Base-by-base conservation (phyloP, 1,140 invertebrate genomes). In the Pseudomyrmex cubaensis region DNA sequence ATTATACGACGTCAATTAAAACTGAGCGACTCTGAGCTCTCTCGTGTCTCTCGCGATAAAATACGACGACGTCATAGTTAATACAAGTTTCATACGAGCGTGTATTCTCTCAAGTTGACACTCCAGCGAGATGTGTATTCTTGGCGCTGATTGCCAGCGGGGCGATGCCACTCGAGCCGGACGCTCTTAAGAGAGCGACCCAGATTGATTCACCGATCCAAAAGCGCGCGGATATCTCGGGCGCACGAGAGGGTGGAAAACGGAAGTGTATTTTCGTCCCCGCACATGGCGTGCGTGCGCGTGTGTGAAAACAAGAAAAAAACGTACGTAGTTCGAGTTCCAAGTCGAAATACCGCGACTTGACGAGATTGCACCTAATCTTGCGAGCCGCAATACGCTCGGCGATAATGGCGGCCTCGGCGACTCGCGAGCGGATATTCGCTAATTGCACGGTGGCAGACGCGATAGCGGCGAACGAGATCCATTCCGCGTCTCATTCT, bases 161-260 rank as follows among this genome's bases (percentile, higher is more conserved):
- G 35, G 35, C 66, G 84, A 66, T 74, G 56, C 69, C 73, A 80
- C 85, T 87, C 78, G 84, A 87, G 64, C 20, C 64, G 66, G 83
- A 61, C 80, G 69, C 77, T 84, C 87, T 88, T 67, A 80, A 88
- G 84, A 80, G 87, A 80, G 87, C 69, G 20, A 80, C 66, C 67
- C 62, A 82, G 83, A 87, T 85, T 87, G 85, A 87, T 88, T 78
- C 73, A 35, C 66, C 83, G 69, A 87, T 82, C 83, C 76, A 72
- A 76, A 76, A 80, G 67, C 72, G 86, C n/a, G 76, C 82, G 75
- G 83, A 90, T 89, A 90, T 90, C 89, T 89, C 76, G 78, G 35
- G 72, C 62, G 70, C 73, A 82, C 78, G 70, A 89, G 87, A 85
- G 86, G 83, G 59, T 70, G 75, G 35, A 50, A 80, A 88, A 80